These are phyloP conservation scores for Drosophila bocki DNA, from an alignment of 1,140 invertebrate genomes.

Conservation along the genomic window DNA sequence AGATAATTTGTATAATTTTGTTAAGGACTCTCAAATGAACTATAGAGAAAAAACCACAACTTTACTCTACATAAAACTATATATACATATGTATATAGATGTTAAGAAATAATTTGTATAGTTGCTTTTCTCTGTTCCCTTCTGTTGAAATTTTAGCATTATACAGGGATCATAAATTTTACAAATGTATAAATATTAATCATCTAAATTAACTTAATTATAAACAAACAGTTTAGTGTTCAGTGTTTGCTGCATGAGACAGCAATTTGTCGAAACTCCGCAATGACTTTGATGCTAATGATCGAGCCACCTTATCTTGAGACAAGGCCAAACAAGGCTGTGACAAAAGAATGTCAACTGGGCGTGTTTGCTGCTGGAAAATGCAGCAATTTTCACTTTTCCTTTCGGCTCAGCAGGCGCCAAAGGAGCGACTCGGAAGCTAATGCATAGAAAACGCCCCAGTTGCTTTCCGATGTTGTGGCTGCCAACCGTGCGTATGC, in stretches of 20 bases:
- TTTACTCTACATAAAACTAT: no score
- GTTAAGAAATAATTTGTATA: no score
- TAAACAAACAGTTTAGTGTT: neutral
- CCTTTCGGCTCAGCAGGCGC: constrained; percentile 4
- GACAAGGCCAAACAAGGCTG: constrained; percentile 17
- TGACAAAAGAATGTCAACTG: constrained; percentile 36
- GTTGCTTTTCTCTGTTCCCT: no score
- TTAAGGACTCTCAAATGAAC: no score
- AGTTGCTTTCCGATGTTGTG: constrained; percentile 47
- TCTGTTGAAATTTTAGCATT: no score
- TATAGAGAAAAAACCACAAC: no score
- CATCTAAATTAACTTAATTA: no score
- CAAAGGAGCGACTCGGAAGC: constrained; percentile 1
- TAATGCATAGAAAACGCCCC: constrained; percentile 21
- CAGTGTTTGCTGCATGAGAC: neutral
- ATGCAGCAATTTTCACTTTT: constrained; percentile 27
- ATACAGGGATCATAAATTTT: neutral
- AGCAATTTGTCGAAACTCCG: constrained; percentile 22
- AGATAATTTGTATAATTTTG: no score
- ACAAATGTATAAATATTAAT: neutral
- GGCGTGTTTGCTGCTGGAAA: constrained; percentile 1
- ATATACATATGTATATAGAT: no score
- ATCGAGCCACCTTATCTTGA: constrained; percentile 12
- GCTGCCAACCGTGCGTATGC: constrained; percentile 65
- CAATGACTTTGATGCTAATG: constrained; percentile 30